phyloP scores from a whole-genome alignment of 64 coral and sea anemone species.

The Trachythela sp. region DNA sequence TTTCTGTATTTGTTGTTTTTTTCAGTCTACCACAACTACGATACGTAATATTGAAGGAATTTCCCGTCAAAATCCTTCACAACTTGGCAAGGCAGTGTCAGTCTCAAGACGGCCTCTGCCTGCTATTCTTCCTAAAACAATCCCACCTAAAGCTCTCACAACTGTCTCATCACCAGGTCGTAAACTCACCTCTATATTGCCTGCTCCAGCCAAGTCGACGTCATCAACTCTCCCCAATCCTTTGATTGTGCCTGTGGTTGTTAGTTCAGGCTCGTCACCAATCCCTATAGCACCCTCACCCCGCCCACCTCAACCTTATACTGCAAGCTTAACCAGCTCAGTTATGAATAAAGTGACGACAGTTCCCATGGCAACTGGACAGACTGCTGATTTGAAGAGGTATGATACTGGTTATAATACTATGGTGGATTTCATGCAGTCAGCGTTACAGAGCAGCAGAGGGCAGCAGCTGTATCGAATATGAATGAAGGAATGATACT shows the following conservation, averaged over 20 bases:
- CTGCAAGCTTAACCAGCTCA: background rate
- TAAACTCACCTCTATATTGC: background rate
- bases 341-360: background rate
- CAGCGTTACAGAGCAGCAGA: too few relatives aligned
- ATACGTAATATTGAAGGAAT: background rate
- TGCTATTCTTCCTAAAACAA: background rate
- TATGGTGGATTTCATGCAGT: too few relatives aligned
- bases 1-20: background rate
- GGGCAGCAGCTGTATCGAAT: too few relatives aligned
- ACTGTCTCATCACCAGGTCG: background rate
- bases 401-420: too few relatives aligned
- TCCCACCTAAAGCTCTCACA: background rate
- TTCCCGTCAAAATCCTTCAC: background rate
- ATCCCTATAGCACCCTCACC: conserved; percentile 6
- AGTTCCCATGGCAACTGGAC: background rate
- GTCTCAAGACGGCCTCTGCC: background rate
- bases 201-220: background rate
- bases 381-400: background rate
- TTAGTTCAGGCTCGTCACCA: background rate
- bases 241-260: background rate
- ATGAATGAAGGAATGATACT: too few relatives aligned
- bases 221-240: background rate
- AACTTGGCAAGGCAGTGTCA: background rate
- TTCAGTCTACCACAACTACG: background rate
- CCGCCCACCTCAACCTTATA: background rate